Percentiles rank a stretch among this genome's conserved stretches.
Conservation (phyloP, 2,888 invertebrate genomes). For the Limnephilus lunatus region DNA sequence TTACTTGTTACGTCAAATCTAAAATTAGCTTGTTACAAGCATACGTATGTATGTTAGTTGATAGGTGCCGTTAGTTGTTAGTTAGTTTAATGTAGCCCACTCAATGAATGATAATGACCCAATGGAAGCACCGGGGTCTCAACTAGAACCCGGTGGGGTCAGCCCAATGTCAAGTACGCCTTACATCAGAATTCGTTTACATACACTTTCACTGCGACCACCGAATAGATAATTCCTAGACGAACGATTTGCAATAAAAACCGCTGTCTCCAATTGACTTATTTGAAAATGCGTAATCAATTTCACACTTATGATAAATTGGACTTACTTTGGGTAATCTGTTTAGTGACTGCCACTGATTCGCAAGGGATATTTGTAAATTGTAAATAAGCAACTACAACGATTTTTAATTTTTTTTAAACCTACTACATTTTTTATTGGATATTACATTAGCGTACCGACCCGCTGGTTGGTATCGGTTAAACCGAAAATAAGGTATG, state of each 20-base stretch:
- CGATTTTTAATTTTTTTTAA: too few relatives aligned
- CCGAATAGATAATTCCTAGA: background rate
- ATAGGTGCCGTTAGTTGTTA: background rate
- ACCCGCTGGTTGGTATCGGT: too few relatives aligned
- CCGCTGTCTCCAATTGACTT: background rate
- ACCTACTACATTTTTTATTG: background rate
- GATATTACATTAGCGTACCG: background rate
- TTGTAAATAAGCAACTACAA: too few relatives aligned
- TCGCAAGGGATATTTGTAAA: background rate
- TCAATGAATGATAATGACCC: conserved; percentile 48
- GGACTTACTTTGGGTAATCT: too few relatives aligned
- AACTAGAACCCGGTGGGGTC: conserved; percentile 18
- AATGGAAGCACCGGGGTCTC: conserved; percentile 15
- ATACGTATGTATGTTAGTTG: background rate
- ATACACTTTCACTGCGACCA: conserved; percentile 37
- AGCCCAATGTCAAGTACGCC: conserved; percentile 36
- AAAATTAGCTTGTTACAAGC: conserved; percentile 35
- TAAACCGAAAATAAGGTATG: background rate
- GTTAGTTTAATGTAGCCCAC: conserved; percentile 9
- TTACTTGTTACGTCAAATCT: conserved; percentile 30
- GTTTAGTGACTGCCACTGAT: conserved; percentile 5
- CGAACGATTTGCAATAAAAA: background rate
- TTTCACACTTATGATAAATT: background rate
- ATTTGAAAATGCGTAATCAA: background rate
- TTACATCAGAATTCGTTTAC: conserved; percentile 18